Conservation (phyloP, 2,113 vertebrate species). For the Corvus moneduloides region DNA sequence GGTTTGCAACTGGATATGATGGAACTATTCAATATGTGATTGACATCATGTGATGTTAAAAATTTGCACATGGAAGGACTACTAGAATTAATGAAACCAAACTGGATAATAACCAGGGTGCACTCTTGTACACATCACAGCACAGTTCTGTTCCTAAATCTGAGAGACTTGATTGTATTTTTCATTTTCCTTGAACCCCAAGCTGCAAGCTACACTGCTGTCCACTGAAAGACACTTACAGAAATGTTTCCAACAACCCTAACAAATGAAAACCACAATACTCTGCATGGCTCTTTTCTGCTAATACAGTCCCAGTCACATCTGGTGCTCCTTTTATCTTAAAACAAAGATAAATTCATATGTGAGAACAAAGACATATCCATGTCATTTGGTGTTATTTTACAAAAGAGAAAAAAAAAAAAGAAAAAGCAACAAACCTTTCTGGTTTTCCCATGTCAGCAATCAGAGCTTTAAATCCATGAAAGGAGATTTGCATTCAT, state of each 20-base stretch:
- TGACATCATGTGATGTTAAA: background rate
- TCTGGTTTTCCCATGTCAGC: slow-evolving; percentile 62
- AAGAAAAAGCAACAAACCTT: background rate
- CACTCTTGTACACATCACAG: background rate
- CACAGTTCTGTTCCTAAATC: background rate
- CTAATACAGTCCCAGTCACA: slow-evolving; percentile 33
- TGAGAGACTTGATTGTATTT: background rate
- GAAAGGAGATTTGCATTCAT: slow-evolving; percentile 70
- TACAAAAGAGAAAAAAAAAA: slow-evolving; percentile 26
- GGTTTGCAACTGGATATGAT: background rate
- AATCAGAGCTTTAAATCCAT: slow-evolving; percentile 63
- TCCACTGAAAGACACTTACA: background rate
- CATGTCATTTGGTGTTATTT: slow-evolving; percentile 63
- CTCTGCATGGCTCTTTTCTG: slow-evolving; percentile 22
- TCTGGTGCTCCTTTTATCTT: slow-evolving; percentile 56
- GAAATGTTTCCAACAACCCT: slow-evolving; percentile 18
- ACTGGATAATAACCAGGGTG: background rate
- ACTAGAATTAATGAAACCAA: background rate
- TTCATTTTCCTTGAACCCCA: background rate
- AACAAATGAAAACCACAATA: slow-evolving; percentile 37
- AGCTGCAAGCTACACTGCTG: background rate
- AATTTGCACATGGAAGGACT: background rate
- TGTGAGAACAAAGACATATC: slow-evolving; percentile 56
- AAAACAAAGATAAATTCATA: slow-evolving; percentile 61
- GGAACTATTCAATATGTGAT: background rate